phyloP scores from a whole-genome alignment of 2,888 invertebrate species.

The Stratiomys singularior region DNA sequence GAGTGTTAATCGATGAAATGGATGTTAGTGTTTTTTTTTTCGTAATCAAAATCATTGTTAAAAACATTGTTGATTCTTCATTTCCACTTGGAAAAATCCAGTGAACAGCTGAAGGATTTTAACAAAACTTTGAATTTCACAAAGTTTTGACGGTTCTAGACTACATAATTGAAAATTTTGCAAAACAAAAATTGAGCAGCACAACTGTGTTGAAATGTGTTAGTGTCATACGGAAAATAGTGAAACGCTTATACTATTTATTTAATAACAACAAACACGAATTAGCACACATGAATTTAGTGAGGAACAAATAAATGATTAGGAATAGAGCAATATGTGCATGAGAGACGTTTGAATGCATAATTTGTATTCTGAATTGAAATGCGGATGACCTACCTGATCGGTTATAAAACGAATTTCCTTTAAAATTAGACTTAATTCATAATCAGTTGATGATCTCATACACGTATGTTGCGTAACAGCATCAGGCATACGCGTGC shows the following conservation, averaged over 20 bases:
- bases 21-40: too few relatives aligned
- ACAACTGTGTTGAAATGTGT: neutral
- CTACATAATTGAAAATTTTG: too few relatives aligned
- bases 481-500: slow-evolving; percentile 78
- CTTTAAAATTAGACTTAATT: slow-evolving; percentile 93
- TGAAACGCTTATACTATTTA: neutral
- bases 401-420: slow-evolving; percentile 93
- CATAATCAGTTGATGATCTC: slow-evolving; percentile 84
- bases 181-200: too few relatives aligned
- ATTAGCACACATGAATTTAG: neutral
- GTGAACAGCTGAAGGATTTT: too few relatives aligned
- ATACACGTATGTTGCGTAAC: slow-evolving; percentile 86
- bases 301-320: neutral
- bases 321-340: neutral
- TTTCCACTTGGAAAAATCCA: too few relatives aligned
- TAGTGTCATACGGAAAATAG: neutral
- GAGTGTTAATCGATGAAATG: too few relatives aligned
- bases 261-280: slow-evolving; percentile 14
- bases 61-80: too few relatives aligned
- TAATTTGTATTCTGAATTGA: neutral
- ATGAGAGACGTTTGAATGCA: neutral
- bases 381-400: slow-evolving; percentile 70
- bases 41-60: too few relatives aligned
- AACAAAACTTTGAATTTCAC: too few relatives aligned
- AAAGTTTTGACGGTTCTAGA: too few relatives aligned